A percentile compares a stretch with the other conserved stretches of the same genome.
Evolutionary conservation across 2,888 invertebrate species (phyloP).

Genomic region (Resseliella maxima): DNA sequence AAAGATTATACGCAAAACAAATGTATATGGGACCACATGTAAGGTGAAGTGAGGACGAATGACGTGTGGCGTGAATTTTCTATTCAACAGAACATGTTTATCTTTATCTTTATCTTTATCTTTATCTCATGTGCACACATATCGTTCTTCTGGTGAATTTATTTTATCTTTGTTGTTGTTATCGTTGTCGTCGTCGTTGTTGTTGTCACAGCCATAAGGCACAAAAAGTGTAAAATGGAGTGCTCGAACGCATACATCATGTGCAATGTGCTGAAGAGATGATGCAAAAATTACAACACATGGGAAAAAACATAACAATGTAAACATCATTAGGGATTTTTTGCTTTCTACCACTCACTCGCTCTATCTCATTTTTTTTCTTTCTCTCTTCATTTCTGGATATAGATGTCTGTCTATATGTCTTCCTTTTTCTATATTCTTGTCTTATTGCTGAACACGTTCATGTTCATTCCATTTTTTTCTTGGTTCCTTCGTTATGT

Average conservation of each 20-base stretch:
- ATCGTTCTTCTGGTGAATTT: not conserved
- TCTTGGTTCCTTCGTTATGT: conserved; percentile 12
- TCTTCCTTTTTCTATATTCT: no score
- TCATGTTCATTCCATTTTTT: not conserved
- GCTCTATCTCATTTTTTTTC: not conserved
- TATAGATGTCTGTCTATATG: no score
- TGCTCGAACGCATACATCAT: conserved; percentile 28
- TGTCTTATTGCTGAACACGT: not conserved
- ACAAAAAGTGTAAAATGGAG: conserved; percentile 26
- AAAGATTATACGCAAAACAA: conserved; percentile 35
- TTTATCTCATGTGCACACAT: conserved; percentile 33
- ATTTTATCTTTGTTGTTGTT: not conserved
- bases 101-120: conserved; percentile 45
- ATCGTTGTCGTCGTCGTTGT: not conserved
- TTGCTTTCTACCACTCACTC: not conserved
- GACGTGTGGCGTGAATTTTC: conserved; percentile 22
- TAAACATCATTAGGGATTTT: conserved; percentile 48
- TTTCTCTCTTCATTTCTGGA: no score
- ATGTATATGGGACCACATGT: conserved; percentile 1
- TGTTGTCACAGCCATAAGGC: conserved; percentile 1
- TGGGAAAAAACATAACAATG: conserved; percentile 28
- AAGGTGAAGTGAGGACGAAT: not conserved
- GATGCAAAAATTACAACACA: conserved; percentile 20
- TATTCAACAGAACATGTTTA: conserved; percentile 37
- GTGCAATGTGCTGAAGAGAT: not conserved